Evolutionary conservation across 2,888 invertebrate genomes (phyloP).

Genomic region (Acanthacorydalis orientalis): DNA sequence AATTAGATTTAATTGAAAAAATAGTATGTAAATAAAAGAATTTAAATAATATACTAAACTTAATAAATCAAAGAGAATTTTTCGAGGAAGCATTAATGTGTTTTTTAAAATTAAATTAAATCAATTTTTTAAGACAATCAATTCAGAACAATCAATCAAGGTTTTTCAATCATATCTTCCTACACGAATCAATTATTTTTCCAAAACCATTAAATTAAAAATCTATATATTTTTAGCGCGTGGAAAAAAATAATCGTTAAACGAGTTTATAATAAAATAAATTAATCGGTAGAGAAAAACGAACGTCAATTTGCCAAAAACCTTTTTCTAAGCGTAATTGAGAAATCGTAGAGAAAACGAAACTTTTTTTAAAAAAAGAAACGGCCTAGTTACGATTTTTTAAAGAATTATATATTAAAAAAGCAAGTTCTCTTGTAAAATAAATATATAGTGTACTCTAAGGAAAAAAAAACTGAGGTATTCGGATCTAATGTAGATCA

Average conservation of each 20-base stretch:
- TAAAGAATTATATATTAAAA: no score
- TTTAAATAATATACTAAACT: neutral
- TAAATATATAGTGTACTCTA: neutral
- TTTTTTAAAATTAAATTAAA: neutral
- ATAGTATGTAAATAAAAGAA: neutral
- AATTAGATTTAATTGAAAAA: neutral
- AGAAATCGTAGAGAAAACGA: no score
- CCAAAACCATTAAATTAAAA: neutral
- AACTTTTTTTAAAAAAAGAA: no score
- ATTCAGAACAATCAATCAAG: neutral
- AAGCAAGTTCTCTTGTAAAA: no score
- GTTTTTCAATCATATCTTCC: conserved; percentile 2
- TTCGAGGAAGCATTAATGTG: neutral
- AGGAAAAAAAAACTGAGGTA: neutral
- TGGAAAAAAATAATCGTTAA: neutral
- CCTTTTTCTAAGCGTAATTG: neutral
- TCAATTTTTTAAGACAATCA: neutral
- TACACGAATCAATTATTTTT: conserved; percentile 6
- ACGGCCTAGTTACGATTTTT: no score
- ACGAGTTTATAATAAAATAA: no score
- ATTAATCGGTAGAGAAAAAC: no score
- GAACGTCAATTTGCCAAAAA: neutral
- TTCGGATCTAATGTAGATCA: neutral
- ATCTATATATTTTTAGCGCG: neutral
- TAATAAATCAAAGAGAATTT: neutral